A percentile compares a stretch with the other conserved stretches of the same genome.
phyloP scores from a whole-genome alignment of 2,797 vertebrate species.

The Falco berigora region DNA sequence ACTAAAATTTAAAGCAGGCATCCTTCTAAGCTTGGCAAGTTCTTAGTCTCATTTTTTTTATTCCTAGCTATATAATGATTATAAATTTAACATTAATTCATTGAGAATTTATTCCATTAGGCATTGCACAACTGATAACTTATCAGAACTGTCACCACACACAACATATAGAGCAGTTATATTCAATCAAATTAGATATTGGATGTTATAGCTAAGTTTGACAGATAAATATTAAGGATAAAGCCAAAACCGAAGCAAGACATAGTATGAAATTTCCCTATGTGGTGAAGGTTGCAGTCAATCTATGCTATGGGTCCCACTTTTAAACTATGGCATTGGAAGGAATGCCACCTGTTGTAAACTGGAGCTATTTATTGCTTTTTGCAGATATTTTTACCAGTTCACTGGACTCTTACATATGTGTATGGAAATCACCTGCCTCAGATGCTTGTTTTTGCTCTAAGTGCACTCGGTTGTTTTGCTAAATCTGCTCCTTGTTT shows the following conservation, averaged over 20 bases:
- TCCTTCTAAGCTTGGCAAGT: background rate
- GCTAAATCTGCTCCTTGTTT: constrained; percentile 66
- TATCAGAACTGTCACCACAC: background rate
- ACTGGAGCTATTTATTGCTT: constrained; percentile 25
- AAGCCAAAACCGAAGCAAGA: constrained; percentile 32
- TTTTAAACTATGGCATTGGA: background rate
- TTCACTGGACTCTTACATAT: background rate
- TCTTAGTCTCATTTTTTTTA: background rate
- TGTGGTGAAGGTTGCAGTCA: background rate
- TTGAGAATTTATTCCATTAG: background rate
- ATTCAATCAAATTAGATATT: constrained; percentile 15
- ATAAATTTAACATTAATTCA: background rate
- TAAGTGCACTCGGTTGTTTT: constrained; percentile 32
- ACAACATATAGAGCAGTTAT: background rate
- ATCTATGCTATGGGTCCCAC: background rate
- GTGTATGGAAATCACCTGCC: background rate
- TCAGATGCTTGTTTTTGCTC: constrained; percentile 38
- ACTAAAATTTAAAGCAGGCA: background rate
- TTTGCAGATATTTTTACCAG: constrained; percentile 35
- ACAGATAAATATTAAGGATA: constrained; percentile 27
- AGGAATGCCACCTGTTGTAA: background rate
- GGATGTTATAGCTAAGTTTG: constrained; percentile 2
- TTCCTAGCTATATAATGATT: background rate
- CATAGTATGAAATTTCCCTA: background rate
- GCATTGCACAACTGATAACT: background rate